phyloP scores from a whole-genome alignment of 2,888 invertebrate genomes.

The Cremastobaeus sp. region DNA sequence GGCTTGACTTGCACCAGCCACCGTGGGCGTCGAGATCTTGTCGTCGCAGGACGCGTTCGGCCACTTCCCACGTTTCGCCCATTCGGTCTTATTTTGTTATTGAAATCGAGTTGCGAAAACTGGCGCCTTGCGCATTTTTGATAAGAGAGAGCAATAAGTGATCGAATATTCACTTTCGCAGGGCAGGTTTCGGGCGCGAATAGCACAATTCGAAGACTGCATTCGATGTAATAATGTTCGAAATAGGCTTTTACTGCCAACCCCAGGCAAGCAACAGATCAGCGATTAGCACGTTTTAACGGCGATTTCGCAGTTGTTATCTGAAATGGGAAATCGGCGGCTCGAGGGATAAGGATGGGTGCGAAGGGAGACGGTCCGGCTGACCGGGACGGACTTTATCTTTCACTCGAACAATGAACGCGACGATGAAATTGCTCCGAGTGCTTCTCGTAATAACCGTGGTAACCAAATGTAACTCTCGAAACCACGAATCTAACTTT shows the following conservation, averaged over 20 bases:
- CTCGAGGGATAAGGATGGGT: constrained; percentile 17
- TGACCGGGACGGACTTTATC: constrained; percentile 48
- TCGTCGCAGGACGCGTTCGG: constrained; percentile 37
- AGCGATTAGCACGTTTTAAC: constrained; percentile 47
- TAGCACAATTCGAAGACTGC: too few relatives aligned
- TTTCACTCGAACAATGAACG: constrained; percentile 50
- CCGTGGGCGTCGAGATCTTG: constrained; percentile 50
- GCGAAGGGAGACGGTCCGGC: constrained; percentile 22
- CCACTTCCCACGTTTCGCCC: constrained; percentile 49
- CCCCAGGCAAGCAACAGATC: constrained; percentile 13
- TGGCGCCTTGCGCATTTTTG: constrained; percentile 36
- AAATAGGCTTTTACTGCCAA: not conserved
- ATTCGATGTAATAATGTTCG: constrained; percentile 14
- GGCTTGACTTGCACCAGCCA: constrained; percentile 23
- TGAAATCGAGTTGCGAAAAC: constrained; percentile 42
- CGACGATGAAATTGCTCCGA: constrained; percentile 40
- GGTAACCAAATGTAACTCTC: constrained; percentile 46
- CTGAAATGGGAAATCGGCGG: constrained; percentile 45
- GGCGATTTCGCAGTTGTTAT: constrained; percentile 51
- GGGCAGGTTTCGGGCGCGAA: too few relatives aligned
- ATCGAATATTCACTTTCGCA: too few relatives aligned
- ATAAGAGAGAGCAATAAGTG: too few relatives aligned
- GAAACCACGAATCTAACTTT: constrained; percentile 53
- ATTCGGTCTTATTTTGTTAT: constrained; percentile 21
- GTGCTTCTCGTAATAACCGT: constrained; percentile 49